Evolutionary conservation across 2,888 invertebrate species (phyloP).

Genomic region (Lissonota sp.): DNA sequence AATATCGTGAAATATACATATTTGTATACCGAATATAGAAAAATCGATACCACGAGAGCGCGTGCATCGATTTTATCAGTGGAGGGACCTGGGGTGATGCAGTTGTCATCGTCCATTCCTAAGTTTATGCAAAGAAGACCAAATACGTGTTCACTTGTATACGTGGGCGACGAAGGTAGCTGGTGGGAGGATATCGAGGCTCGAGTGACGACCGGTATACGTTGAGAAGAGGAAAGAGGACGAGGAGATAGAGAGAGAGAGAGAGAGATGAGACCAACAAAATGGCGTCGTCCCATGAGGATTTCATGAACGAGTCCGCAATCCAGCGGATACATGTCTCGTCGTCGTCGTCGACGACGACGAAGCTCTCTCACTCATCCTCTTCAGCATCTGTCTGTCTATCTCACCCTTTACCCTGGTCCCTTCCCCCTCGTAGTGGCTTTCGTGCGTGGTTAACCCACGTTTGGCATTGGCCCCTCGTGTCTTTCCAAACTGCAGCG

Average conservation of each 20-base stretch:
- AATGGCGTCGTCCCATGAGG: constrained; percentile 80
- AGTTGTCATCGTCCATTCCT: constrained; percentile 74
- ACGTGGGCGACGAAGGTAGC: constrained; percentile 12
- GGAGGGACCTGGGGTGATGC: constrained; percentile 25
- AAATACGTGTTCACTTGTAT: constrained; percentile 32
- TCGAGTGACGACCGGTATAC: constrained; percentile 63
- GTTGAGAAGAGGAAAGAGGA: constrained; percentile 36
- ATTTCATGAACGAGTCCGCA: constrained; percentile 80
- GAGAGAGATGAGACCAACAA: constrained; percentile 71
- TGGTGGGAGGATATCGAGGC: constrained; percentile 62
- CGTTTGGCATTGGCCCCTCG: constrained; percentile 70
- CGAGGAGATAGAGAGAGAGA: constrained; percentile 49
- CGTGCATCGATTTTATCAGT: constrained; percentile 49
- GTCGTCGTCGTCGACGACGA: constrained; percentile 74
- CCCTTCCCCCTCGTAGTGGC: constrained; percentile 35
- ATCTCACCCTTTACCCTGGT: constrained; percentile 46
- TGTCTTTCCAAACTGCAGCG: constrained; percentile 69
- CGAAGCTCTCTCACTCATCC: constrained; percentile 58
- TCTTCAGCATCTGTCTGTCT: constrained; percentile 52
- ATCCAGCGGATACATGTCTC: constrained; percentile 81
- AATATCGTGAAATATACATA: constrained; percentile 5
- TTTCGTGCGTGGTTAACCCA: constrained; percentile 58
- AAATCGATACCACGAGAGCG: constrained; percentile 52
- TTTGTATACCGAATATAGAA: constrained; percentile 11
- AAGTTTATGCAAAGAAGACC: constrained; percentile 79